Evolutionary conservation across 2,888 invertebrate species (phyloP).

Genomic region (Polymixis flavicincta): DNA sequence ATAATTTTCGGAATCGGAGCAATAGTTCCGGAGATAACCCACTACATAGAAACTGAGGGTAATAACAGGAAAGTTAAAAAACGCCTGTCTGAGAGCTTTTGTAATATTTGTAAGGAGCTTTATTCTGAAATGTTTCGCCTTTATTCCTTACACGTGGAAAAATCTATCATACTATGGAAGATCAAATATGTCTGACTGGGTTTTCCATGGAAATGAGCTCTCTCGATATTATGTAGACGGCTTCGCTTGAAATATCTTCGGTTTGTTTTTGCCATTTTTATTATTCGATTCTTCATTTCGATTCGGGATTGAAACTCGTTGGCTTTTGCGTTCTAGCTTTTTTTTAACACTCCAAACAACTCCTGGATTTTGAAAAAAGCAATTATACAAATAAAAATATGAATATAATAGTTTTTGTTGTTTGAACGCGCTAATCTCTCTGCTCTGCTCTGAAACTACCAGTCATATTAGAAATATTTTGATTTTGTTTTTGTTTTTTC

Average conservation of each 20-base stretch:
- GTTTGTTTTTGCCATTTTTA: conserved; percentile 35
- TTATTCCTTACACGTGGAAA: conserved; percentile 41
- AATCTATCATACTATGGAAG: conserved; percentile 24
- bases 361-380: too few relatives aligned
- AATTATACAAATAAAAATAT: too few relatives aligned
- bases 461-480: too few relatives aligned
- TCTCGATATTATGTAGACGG: conserved; percentile 27
- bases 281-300: conserved; percentile 35
- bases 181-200: conserved; percentile 39
- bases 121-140: conserved; percentile 29
- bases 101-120: conserved; percentile 21
- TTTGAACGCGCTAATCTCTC: too few relatives aligned
- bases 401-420: too few relatives aligned
- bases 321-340: conserved; percentile 10
- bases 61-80: too few relatives aligned
- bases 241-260: conserved; percentile 24
- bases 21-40: too few relatives aligned
- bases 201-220: conserved; percentile 50
- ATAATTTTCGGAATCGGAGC: too few relatives aligned
- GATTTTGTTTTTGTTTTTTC: too few relatives aligned
- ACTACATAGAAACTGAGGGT: too few relatives aligned
- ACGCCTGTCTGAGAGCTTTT: not conserved
- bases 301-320: conserved; percentile 20
- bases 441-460: too few relatives aligned
- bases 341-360: not conserved